phyloP scores from a whole-genome alignment of 2,888 invertebrate genomes.

The Diarsia mendica region DNA sequence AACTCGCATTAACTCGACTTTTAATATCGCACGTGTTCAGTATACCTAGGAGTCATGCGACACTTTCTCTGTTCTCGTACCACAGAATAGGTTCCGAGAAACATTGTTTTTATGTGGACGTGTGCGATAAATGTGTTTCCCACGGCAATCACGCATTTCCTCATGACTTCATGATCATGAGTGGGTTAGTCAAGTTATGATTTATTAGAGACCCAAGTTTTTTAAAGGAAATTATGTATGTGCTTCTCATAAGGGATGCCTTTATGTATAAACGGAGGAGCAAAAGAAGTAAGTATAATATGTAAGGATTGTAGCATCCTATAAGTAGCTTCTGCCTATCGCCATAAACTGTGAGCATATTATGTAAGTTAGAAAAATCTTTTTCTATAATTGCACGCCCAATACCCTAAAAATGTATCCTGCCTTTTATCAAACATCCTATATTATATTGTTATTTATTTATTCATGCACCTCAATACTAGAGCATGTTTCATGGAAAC shows the following conservation, averaged over 20 bases:
- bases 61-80: conserved; percentile 49
- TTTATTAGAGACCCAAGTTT: background rate
- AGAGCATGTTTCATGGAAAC: background rate
- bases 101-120: conserved; percentile 19
- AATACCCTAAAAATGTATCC: background rate
- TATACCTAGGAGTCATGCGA: conserved; percentile 18
- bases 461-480: background rate
- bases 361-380: background rate
- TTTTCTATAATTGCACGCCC: background rate
- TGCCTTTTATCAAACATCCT: background rate
- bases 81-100: conserved; percentile 46
- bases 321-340: background rate
- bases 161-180: conserved; percentile 27
- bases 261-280: background rate
- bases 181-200: background rate
- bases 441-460: background rate
- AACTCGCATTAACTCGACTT: conserved; percentile 31
- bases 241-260: background rate
- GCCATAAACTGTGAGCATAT: background rate
- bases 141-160: conserved; percentile 52
- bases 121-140: conserved; percentile 50
- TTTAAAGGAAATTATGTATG: background rate
- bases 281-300: background rate
- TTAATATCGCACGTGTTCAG: conserved; percentile 40
- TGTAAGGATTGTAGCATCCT: background rate